Evolutionary conservation across 2,888 invertebrate genomes (phyloP), one percentile per base, ranked within the genome.

Genomic region (Eupsilia transversa): DNA sequence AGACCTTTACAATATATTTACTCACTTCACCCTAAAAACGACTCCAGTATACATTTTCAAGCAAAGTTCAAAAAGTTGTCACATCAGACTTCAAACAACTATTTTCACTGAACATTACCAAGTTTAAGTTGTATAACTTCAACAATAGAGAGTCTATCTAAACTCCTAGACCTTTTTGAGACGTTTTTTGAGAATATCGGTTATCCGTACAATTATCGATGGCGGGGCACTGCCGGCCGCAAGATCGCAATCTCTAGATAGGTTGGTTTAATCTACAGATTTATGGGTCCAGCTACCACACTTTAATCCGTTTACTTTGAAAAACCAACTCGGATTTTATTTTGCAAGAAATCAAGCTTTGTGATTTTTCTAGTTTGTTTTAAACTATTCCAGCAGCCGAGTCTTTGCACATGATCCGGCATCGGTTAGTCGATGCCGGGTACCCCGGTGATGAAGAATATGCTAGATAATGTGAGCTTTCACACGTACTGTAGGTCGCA

Each of bases 251-350:
- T 95, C 95, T 94, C 89, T 77, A 91, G 94, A 94, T 94, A 92
- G 93, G 95, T 94, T 93, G 91, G 94, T 93, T 94, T 93, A 94
- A 94, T 94, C 94, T 93, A 91, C 89, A 93, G 94, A 95, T 95
- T 95, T 95, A 96, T 95, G 91, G 94, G 89, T 87, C 86, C 83
- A 83, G 92, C 94, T 92, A 91, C 93, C 91, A 91, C 90, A 90
- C 91, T 94, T 94, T 94, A 94, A 93, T 94, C 92, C 91, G 88
- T 91, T 91, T 89, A 77, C 84, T 88, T 89, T 89, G 92, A 93
- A 94, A 94, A 94, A 92, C 89, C 85, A 88, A 89, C 83, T 77
- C 54, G 76, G 77, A 81, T 85, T 82, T 79, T 79, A 88, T 75
- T 80, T 79, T 66, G 56, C 14, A 63, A 75, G 73, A 80, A 63